Conservation (phyloP, 2,113 vertebrate genomes). For the Nannospalax galili region DNA sequence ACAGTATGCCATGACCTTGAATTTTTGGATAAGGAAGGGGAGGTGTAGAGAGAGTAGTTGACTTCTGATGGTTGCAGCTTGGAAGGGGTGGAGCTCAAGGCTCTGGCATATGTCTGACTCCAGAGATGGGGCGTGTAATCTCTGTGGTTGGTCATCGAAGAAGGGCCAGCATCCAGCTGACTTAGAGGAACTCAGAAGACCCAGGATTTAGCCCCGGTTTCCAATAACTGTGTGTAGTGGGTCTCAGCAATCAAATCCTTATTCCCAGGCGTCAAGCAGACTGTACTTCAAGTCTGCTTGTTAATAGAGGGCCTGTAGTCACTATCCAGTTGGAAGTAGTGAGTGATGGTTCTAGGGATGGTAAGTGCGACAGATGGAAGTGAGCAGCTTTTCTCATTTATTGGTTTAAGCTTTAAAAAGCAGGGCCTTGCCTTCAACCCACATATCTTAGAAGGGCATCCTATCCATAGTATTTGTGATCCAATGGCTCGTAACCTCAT, state of each 20-base stretch:
- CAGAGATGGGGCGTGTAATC: not conserved
- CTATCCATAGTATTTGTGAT: not conserved
- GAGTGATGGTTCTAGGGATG: not conserved
- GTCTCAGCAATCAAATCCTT: not conserved
- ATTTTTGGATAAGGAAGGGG: not conserved
- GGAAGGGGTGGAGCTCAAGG: not conserved
- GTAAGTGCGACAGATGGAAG: not conserved
- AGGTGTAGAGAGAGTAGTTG: not conserved
- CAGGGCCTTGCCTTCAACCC: not conserved
- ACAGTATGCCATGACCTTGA: not conserved
- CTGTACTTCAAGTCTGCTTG: not conserved
- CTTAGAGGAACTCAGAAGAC: not conserved
- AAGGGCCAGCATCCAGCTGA: not conserved
- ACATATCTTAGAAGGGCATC: not conserved
- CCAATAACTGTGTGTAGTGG: not conserved
- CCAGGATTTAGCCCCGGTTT: not conserved
- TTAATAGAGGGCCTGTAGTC: not conserved
- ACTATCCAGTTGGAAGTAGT: not conserved
- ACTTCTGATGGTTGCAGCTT: not conserved
- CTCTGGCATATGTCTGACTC: not conserved
- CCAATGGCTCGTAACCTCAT: not conserved
- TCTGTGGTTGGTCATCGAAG: not conserved
- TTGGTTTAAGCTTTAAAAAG: not conserved
- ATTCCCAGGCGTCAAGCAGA: not conserved
- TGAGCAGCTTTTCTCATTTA: not conserved